phyloP scores from a whole-genome alignment of 2,113 vertebrate species.

The Petroica traversi region DNA sequence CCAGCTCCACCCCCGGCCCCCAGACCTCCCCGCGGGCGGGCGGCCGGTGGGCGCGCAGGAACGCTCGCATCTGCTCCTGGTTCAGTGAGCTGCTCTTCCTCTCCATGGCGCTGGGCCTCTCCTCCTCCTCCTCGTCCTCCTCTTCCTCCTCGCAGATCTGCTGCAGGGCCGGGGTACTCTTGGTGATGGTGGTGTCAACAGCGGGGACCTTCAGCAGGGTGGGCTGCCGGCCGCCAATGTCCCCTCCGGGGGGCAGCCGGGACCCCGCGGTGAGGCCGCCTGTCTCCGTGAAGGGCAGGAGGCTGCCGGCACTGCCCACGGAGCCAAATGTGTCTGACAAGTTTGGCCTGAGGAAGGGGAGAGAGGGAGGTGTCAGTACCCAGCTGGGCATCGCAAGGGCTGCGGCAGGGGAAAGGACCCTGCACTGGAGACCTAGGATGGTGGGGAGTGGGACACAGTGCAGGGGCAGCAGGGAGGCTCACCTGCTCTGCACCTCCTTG shows the following conservation, averaged over 20 bases:
- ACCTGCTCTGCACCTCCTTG: slow-evolving; percentile 61
- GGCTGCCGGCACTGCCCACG: rapidly evolving
- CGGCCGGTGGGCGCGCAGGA: neutral
- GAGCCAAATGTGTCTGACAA: neutral
- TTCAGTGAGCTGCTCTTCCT: slow-evolving; percentile 63
- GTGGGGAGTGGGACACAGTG: no score
- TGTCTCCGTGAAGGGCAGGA: neutral
- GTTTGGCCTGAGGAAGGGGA: slow-evolving; percentile 26
- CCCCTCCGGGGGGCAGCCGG: neutral
- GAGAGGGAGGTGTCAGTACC: neutral
- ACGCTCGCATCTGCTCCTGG: slow-evolving; percentile 65
- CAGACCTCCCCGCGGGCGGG: neutral
- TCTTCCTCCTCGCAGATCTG: slow-evolving; percentile 89
- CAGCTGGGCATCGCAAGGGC: neutral
- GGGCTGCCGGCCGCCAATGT: neutral
- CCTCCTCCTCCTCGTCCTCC: slow-evolving; percentile 80
- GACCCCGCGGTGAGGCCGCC: rapidly evolving
- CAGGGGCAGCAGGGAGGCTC: neutral
- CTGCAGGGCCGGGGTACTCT: slow-evolving; percentile 78
- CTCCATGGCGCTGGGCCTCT: neutral
- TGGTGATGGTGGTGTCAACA: slow-evolving; percentile 69
- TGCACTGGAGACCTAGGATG: no score
- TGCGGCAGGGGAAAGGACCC: neutral
- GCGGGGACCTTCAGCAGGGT: slow-evolving; percentile 27
- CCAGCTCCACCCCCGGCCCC: neutral